These are phyloP conservation scores for Melanostoma scalare DNA, from an alignment of 2,888 invertebrate genomes.

Conservation along the genomic window DNA sequence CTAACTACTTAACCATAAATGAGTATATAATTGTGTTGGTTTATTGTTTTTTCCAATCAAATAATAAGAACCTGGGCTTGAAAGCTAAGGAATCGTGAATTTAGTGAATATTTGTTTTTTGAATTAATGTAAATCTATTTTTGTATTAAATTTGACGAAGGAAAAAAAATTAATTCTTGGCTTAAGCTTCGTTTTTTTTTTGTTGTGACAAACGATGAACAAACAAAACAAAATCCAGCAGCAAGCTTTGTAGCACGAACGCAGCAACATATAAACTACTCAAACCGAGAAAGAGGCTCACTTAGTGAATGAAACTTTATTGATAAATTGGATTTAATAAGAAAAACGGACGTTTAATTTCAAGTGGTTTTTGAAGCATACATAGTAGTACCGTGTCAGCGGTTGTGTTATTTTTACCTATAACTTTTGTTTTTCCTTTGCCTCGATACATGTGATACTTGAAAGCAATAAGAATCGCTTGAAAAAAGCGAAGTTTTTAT, in stretches of 20 bases:
- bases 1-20: constrained; percentile 50
- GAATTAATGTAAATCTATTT: constrained; percentile 41
- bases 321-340: constrained; percentile 82
- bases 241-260: constrained; percentile 51
- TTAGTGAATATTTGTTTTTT: constrained; percentile 21
- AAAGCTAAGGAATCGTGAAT: constrained; percentile 29
- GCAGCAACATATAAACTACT: constrained; percentile 31
- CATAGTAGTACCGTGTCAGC: constrained; percentile 52
- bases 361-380: constrained; percentile 75
- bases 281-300: constrained; percentile 70
- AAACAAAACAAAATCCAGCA: constrained; percentile 43
- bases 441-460: constrained; percentile 18
- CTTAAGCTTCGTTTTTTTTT: constrained; percentile 33
- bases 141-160: constrained; percentile 9
- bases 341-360: constrained; percentile 80
- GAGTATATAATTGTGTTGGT: constrained; percentile 29
- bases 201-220: constrained; percentile 22
- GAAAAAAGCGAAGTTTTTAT: constrained; percentile 25
- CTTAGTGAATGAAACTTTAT: constrained; percentile 79
- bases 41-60: constrained; percentile 13
- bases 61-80: not conserved
- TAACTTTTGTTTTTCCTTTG: constrained; percentile 25
- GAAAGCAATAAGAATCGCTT: constrained; percentile 31
- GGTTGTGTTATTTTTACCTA: constrained; percentile 53
- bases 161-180: constrained; percentile 45